phyloP scores from a whole-genome alignment of 64 coral and sea anemone genomes.

The Stichodactyla mertensii region DNA sequence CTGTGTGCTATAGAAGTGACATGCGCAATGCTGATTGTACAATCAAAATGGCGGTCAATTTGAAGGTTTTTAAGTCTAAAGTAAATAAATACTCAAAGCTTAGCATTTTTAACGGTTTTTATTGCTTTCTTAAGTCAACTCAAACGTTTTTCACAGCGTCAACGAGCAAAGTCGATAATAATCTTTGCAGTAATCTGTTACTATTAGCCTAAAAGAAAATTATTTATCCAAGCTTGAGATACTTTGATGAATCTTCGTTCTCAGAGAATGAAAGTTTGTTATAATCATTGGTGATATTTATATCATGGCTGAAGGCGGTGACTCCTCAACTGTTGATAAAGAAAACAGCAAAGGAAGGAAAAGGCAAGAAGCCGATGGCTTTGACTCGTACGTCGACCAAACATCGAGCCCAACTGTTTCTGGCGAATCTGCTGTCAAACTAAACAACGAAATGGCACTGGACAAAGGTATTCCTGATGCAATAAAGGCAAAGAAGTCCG shows the following conservation, averaged over 20 bases:
- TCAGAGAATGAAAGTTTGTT: not conserved
- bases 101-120: conserved; percentile 67
- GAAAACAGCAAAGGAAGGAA: conserved; percentile 5
- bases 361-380: conserved; percentile 48
- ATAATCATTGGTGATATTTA: not conserved
- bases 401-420: not conserved
- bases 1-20: not conserved
- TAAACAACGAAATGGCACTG: not conserved
- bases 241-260: not conserved
- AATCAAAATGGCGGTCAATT: conserved; percentile 74
- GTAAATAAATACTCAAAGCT: conserved; percentile 61
- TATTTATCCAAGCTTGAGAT: not conserved
- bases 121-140: conserved; percentile 21
- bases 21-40: conserved; percentile 26
- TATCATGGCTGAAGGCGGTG: conserved; percentile 36
- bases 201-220: not conserved
- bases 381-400: not conserved
- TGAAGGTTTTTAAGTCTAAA: conserved; percentile 54
- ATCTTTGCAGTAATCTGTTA: not conserved
- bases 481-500: not conserved
- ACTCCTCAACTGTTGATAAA: conserved; percentile 6
- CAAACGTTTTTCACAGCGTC: not conserved
- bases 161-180: conserved; percentile 19
- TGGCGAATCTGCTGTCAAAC: not conserved
- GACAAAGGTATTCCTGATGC: not conserved